Evolutionary conservation across 2,888 invertebrate species (phyloP).

Genomic region (Platycheirus albimanus): DNA sequence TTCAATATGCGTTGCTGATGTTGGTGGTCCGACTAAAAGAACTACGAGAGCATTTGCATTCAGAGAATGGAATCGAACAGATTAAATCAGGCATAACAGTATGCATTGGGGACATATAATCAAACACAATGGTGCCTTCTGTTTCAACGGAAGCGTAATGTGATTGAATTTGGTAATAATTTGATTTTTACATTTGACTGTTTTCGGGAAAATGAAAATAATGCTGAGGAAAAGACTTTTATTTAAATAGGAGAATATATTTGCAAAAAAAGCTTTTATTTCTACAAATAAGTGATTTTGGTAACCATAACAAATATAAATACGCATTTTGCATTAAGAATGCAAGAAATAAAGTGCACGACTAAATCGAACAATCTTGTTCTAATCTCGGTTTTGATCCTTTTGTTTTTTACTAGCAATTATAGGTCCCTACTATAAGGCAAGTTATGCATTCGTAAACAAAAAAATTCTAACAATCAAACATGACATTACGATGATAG

Average conservation of each 20-base stretch:
- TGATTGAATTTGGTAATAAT: slow-evolving; percentile 52
- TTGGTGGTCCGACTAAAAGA: slow-evolving; percentile 18
- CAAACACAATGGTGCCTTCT: background rate
- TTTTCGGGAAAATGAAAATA: slow-evolving; percentile 2
- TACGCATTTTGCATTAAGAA: too few relatives aligned
- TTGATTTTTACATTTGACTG: slow-evolving; percentile 30
- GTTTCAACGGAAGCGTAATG: slow-evolving; percentile 11
- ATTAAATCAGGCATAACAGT: slow-evolving; percentile 46
- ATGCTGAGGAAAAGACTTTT: background rate
- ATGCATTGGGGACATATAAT: slow-evolving; percentile 2
- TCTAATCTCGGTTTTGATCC: too few relatives aligned
- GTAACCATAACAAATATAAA: too few relatives aligned
- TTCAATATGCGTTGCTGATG: background rate
- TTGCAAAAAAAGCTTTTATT: background rate
- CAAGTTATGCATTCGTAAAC: too few relatives aligned
- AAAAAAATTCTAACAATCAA: too few relatives aligned
- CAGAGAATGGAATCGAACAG: slow-evolving; percentile 50
- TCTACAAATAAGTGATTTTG: background rate
- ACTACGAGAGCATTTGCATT: slow-evolving; percentile 9
- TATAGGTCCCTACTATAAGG: too few relatives aligned
- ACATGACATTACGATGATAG: too few relatives aligned
- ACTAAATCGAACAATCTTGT: too few relatives aligned
- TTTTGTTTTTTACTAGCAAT: too few relatives aligned
- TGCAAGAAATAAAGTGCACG: too few relatives aligned
- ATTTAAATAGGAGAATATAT: background rate